phyloP scores from a whole-genome alignment of 1,140 invertebrate genomes.

The Drosophila nasuta region DNA sequence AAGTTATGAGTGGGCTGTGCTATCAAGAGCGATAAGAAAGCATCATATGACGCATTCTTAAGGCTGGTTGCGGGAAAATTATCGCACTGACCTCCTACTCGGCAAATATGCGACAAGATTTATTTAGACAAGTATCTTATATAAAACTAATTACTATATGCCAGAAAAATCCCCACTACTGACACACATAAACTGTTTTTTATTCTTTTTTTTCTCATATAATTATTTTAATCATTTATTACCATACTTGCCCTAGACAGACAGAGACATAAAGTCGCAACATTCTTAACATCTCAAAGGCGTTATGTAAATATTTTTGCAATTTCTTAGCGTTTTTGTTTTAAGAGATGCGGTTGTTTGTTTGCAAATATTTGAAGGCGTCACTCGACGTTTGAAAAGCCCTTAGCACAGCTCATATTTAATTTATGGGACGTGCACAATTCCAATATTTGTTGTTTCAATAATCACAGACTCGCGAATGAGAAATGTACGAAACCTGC shows the following conservation, averaged over 20 bases:
- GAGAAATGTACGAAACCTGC: not conserved
- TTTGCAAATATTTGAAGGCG: slow-evolving; percentile 26
- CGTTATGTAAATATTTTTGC: slow-evolving; percentile 24
- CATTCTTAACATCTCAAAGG: slow-evolving; percentile 10
- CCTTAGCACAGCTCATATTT: slow-evolving; percentile 40
- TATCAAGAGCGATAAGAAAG: slow-evolving; percentile 28
- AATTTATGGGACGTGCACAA: slow-evolving; percentile 30
- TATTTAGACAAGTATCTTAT: slow-evolving; percentile 2
- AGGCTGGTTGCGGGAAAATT: slow-evolving; percentile 13
- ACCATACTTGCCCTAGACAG: slow-evolving; percentile 13
- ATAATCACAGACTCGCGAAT: slow-evolving; percentile 23
- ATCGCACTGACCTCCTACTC: slow-evolving; percentile 27
- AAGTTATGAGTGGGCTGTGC: not conserved
- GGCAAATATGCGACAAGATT: slow-evolving; percentile 36
- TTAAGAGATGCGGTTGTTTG: slow-evolving; percentile 19
- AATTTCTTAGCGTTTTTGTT: slow-evolving; percentile 15
- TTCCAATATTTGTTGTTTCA: slow-evolving; percentile 36
- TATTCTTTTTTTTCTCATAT: not conserved
- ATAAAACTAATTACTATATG: slow-evolving; percentile 2
- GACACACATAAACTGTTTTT: not conserved
- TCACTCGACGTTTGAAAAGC: slow-evolving; percentile 13
- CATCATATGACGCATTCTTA: slow-evolving; percentile 52
- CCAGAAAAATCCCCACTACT: not conserved
- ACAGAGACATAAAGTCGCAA: slow-evolving; percentile 1
- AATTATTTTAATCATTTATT: slow-evolving; percentile 9